Evolutionary conservation across 2,888 invertebrate genomes (phyloP).

Genomic region (Isoperla grammatica): DNA sequence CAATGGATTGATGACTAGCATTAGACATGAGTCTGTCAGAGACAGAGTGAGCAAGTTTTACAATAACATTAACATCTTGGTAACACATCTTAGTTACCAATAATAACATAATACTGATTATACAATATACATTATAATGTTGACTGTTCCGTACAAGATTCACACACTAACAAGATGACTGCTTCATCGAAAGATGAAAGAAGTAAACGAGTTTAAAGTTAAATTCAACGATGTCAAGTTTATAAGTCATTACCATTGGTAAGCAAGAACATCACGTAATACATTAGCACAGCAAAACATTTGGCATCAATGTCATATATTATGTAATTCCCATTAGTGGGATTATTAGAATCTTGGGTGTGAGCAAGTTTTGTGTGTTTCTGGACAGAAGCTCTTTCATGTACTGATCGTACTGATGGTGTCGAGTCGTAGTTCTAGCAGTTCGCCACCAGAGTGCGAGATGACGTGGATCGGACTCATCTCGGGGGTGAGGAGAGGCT

Average conservation of each 20-base stretch:
- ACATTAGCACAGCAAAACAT: too few relatives aligned
- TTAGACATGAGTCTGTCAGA: background rate
- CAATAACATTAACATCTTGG: too few relatives aligned
- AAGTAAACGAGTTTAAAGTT: too few relatives aligned
- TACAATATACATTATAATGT: too few relatives aligned
- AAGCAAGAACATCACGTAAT: too few relatives aligned
- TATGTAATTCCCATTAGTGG: too few relatives aligned
- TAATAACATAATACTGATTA: slow-evolving; percentile 4
- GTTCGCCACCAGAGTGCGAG: slow-evolving; percentile 36
- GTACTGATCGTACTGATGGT: slow-evolving; percentile 48
- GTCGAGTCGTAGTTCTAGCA: slow-evolving; percentile 44
- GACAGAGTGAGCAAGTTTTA: slow-evolving; percentile 16
- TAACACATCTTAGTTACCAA: background rate
- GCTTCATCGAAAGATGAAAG: too few relatives aligned
- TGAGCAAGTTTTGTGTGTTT: slow-evolving; percentile 10
- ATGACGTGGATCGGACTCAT: slow-evolving; percentile 17
- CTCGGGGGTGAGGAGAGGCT: slow-evolving; percentile 28
- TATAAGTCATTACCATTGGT: too few relatives aligned
- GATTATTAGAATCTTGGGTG: slow-evolving; percentile 13
- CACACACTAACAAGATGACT: too few relatives aligned
- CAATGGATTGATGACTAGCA: slow-evolving; percentile 5
- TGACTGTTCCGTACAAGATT: too few relatives aligned
- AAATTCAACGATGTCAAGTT: too few relatives aligned
- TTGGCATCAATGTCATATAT: too few relatives aligned
- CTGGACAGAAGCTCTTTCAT: slow-evolving; percentile 34